These are phyloP conservation scores for Rhinichthys klamathensis DNA, from an alignment of 2,113 vertebrate genomes.

Conservation along the genomic window DNA sequence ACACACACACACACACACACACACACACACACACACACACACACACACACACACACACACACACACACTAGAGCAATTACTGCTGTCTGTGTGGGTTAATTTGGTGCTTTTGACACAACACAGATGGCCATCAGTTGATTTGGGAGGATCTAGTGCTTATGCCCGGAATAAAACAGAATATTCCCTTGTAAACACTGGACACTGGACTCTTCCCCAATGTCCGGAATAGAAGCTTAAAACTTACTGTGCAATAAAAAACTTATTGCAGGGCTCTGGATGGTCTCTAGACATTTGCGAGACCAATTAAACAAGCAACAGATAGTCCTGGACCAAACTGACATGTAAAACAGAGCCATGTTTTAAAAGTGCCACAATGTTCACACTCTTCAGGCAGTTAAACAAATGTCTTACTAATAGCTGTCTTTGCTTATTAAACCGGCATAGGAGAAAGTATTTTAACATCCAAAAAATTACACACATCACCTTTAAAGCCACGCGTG, in stretches of 20 bases:
- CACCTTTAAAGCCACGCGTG: not conserved
- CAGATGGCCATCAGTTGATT: slow-evolving; percentile 15
- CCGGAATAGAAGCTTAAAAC: not conserved
- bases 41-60: too few relatives aligned
- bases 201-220: not conserved
- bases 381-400: not conserved
- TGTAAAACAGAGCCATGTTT: not conserved
- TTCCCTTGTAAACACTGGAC: not conserved
- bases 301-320: not conserved
- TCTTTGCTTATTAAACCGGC: not conserved
- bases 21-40: too few relatives aligned
- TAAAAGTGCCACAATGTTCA: not conserved
- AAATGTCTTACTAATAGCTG: not conserved
- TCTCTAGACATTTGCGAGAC: not conserved
- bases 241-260: not conserved
- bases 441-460: not conserved
- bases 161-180: not conserved
- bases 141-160: not conserved
- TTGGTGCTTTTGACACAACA: slow-evolving; percentile 22
- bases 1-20: not conserved
- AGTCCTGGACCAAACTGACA: not conserved
- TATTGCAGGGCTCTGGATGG: too few relatives aligned
- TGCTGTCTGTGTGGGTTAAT: slow-evolving; percentile 14
- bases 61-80: not conserved
- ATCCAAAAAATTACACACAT: not conserved